Evolutionary conservation across 2,888 invertebrate species (phyloP).

Genomic region (Limnephilus marmoratus): DNA sequence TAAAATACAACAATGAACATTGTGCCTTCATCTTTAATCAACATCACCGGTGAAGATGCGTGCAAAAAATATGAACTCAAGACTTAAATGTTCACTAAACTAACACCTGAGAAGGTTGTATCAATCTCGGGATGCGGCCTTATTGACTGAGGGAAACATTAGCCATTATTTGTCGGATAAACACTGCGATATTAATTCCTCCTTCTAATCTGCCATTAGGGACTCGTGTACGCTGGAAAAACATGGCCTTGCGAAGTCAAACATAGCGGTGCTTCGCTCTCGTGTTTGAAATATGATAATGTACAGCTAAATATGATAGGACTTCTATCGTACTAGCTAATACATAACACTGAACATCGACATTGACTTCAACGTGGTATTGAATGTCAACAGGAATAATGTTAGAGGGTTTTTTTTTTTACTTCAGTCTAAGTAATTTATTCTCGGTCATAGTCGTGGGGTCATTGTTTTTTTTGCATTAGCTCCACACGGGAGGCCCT

Average conservation of each 20-base stretch:
- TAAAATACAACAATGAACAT: not conserved
- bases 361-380: conserved; percentile 25
- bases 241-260: conserved; percentile 37
- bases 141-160: not conserved
- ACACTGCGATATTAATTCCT: not conserved
- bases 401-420: not conserved
- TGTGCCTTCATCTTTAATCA: not conserved
- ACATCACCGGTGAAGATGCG: not conserved
- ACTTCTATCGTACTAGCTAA: not conserved
- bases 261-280: conserved; percentile 38
- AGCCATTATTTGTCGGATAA: not conserved
- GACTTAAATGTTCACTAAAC: not conserved
- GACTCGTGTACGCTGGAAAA: conserved; percentile 13
- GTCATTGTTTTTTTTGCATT: too few relatives aligned
- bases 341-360: conserved; percentile 17
- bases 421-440: not conserved
- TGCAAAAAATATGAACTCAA: not conserved
- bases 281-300: conserved; percentile 21
- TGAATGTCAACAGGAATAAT: not conserved
- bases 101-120: not conserved
- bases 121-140: not conserved
- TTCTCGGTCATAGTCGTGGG: not conserved
- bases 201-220: not conserved
- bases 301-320: conserved; percentile 39
- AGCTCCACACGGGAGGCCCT: too few relatives aligned